phyloP scores from a whole-genome alignment of 2,888 invertebrate species.

The Mimumesa dahlbomi region DNA sequence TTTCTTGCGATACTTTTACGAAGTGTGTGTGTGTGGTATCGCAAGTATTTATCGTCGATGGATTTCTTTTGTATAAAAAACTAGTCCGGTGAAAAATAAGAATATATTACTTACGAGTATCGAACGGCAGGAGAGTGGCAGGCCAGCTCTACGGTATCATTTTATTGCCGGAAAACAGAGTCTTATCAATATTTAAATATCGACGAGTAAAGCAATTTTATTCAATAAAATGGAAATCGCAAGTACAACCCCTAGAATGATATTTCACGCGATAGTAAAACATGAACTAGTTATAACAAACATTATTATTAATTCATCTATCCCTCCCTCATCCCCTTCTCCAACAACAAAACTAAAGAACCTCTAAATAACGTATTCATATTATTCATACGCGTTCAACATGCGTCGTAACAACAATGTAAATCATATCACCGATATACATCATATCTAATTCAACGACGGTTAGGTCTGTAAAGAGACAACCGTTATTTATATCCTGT shows the following conservation, averaged over 20 bases:
- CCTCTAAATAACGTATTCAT: no score
- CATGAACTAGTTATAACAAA: background rate
- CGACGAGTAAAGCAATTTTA: conserved; percentile 49
- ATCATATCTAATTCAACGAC: no score
- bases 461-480: background rate
- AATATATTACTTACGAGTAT: background rate
- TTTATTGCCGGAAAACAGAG: conserved; percentile 42
- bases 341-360: no score
- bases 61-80: no score
- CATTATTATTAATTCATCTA: no score
- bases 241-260: background rate
- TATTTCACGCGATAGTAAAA: background rate
- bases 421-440: no score
- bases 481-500: background rate
- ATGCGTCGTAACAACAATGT: no score
- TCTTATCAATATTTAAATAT: conserved; percentile 53
- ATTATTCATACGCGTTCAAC: no score
- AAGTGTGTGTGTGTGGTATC: background rate
- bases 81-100: background rate
- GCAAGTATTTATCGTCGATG: no score
- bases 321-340: no score
- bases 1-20: conserved; percentile 17
- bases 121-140: conserved; percentile 10
- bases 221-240: conserved; percentile 51
- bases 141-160: conserved; percentile 8